These are phyloP conservation scores for Neogobius melanostomus DNA, from an alignment of 2,113 vertebrate genomes.

Conservation along the genomic window DNA sequence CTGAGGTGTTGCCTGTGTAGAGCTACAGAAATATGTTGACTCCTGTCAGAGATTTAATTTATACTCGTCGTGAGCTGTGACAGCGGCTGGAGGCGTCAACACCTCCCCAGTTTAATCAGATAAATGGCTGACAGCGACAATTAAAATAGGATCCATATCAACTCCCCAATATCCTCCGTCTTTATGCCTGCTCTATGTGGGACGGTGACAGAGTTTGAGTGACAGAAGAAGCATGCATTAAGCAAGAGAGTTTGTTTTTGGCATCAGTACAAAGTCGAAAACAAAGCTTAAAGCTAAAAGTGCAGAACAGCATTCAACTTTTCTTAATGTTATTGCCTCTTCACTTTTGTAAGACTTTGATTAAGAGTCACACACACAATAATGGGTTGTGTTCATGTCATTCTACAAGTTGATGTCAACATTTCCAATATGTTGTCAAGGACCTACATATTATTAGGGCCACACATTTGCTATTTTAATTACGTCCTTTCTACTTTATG, in stretches of 20 bases:
- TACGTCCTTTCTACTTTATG: no score
- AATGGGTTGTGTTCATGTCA: no score
- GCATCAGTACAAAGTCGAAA: background rate
- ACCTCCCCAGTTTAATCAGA: slow-evolving; percentile 24
- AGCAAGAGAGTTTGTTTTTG: background rate
- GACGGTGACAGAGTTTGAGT: background rate
- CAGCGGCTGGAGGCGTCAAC: slow-evolving; percentile 14
- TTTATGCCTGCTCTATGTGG: background rate
- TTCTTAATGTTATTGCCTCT: no score
- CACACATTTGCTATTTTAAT: no score
- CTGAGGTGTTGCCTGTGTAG: background rate
- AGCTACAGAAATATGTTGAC: slow-evolving; percentile 6
- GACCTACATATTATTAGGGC: no score
- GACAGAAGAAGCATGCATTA: slow-evolving; percentile 4
- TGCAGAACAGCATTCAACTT: no score
- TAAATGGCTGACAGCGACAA: slow-evolving; percentile 23
- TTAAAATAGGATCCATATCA: slow-evolving; percentile 23
- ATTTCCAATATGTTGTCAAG: no score
- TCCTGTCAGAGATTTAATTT: slow-evolving; percentile 32
- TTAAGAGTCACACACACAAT: no score
- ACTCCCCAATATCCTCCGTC: slow-evolving; percentile 7
- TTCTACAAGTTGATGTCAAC: no score
- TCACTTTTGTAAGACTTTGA: no score
- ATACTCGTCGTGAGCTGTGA: slow-evolving; percentile 30
- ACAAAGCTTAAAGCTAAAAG: background rate